Base-by-base conservation (phyloP, 2,113 vertebrate genomes). In the Brachirus orientalis region DNA sequence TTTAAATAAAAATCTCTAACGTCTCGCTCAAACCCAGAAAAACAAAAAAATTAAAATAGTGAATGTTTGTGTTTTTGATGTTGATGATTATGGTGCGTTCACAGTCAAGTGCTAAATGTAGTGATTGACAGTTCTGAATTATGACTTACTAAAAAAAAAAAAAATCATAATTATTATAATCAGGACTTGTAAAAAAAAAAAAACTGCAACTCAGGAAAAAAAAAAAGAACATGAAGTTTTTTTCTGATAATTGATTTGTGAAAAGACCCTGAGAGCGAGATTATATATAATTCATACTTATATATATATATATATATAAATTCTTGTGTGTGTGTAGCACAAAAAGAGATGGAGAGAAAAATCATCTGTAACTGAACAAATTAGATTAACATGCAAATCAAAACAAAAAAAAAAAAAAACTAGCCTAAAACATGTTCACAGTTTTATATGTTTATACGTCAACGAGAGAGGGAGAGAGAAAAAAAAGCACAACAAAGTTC, bases 181-280 rank as follows among this genome's bases (percentile, higher is more conserved):
- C 83, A 82, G 75, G 67, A 71, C 41, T 72, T 37, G 58, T 81
- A 86, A 12, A 12, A 40, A 8, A 40, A 10, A n/a, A n/a, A n/a
- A 84, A 89, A 84, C 91, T 94, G 94, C 93, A 95, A 95, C 94
- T 94, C 94, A 91, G 91, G 93, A 90, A 91, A 77, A 46, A 86
- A 81, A 58, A 28, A 28, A 28, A 28, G 6, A 74, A 69, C 69
- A 75, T 51, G 76, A 80, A 78, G 59, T 62, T 91, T 89, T 91
- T 89, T 74, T 79, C 90, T 88, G 93, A 90, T 91, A 94, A 77
- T 94, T 88, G 58, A 94, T 92, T 93, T 90, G 94, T 92, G 94
- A 95, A 95, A 94, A 95, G 95, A 96, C 96, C 97, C 97, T 97
- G 97, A 98, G 96, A 95, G 94, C 94, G 88, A 93, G 92, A 94